These are phyloP conservation scores for Xestia sexstrigata DNA, from an alignment of 2,888 invertebrate species.

Conservation along the genomic window DNA sequence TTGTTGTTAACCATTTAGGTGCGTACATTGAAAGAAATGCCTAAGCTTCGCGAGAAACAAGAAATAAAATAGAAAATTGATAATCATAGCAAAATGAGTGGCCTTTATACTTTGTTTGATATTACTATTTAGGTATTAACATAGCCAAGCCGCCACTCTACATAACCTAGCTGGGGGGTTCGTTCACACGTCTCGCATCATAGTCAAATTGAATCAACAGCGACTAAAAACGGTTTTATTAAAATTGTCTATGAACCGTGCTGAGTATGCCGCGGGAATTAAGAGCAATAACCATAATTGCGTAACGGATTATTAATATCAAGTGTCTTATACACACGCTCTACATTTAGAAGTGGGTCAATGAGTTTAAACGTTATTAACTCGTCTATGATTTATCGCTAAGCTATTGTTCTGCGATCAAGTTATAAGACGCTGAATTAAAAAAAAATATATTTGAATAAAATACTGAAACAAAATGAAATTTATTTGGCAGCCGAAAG, in stretches of 20 bases:
- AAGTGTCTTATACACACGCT: slow-evolving; percentile 62
- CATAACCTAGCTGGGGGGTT: background rate
- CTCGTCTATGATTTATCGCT: slow-evolving; percentile 46
- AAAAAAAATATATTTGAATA: no score
- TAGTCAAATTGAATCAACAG: slow-evolving; percentile 18
- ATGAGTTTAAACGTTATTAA: slow-evolving; percentile 50
- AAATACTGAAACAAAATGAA: background rate
- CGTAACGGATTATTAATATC: slow-evolving; percentile 71
- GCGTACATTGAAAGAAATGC: background rate
- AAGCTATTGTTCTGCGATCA: slow-evolving; percentile 25
- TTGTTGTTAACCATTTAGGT: slow-evolving; percentile 33
- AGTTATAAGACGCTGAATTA: slow-evolving; percentile 2
- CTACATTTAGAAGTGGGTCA: slow-evolving; percentile 63
- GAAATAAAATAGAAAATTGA: slow-evolving; percentile 22
- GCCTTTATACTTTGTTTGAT: background rate
- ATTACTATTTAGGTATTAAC: background rate
- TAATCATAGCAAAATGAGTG: background rate
- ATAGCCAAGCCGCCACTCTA: background rate
- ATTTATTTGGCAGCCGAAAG: background rate
- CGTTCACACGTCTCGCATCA: background rate
- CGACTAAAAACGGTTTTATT: slow-evolving; percentile 32
- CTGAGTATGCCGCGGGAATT: slow-evolving; percentile 63
- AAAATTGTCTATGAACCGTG: slow-evolving; percentile 44
- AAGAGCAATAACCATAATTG: slow-evolving; percentile 76
- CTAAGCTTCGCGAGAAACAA: slow-evolving; percentile 17